Evolutionary conservation across 2,888 invertebrate species (phyloP).

Genomic region (Andrena marginata): DNA sequence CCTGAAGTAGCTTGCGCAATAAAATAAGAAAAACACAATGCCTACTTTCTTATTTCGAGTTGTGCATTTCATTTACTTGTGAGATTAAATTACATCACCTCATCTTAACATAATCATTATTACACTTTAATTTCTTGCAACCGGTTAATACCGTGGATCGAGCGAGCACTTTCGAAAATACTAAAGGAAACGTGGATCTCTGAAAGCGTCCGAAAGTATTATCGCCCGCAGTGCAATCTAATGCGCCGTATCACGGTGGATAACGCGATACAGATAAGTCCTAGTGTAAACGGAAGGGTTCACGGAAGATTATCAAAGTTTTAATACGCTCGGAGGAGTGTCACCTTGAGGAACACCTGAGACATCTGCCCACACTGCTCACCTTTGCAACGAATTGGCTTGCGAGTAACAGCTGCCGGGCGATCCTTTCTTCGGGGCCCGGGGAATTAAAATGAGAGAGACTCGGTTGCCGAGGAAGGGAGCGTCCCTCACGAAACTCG

Average conservation of each 20-base stretch:
- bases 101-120: no score
- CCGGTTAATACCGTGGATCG: no score
- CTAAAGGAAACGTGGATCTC: not conserved
- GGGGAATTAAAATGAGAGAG: conserved; percentile 74
- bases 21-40: no score
- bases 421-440: conserved; percentile 64
- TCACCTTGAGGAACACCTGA: conserved; percentile 42
- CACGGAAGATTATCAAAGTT: conserved; percentile 27
- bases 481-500: conserved; percentile 74
- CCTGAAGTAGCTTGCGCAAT: no score
- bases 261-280: conserved; percentile 24
- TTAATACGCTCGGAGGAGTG: conserved; percentile 13
- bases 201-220: not conserved
- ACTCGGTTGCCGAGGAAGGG: conserved; percentile 74
- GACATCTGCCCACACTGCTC: conserved; percentile 9
- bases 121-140: no score
- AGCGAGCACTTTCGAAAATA: no score
- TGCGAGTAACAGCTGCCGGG: conserved; percentile 72
- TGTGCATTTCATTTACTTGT: no score
- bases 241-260: no score
- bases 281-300: not conserved
- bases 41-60: no score
- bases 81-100: no score
- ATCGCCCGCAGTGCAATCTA: no score
- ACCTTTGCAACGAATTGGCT: conserved; percentile 31